Evolutionary conservation across 2,113 vertebrate species (phyloP).

Genomic region (Sterrhoptilus dennistouni): DNA sequence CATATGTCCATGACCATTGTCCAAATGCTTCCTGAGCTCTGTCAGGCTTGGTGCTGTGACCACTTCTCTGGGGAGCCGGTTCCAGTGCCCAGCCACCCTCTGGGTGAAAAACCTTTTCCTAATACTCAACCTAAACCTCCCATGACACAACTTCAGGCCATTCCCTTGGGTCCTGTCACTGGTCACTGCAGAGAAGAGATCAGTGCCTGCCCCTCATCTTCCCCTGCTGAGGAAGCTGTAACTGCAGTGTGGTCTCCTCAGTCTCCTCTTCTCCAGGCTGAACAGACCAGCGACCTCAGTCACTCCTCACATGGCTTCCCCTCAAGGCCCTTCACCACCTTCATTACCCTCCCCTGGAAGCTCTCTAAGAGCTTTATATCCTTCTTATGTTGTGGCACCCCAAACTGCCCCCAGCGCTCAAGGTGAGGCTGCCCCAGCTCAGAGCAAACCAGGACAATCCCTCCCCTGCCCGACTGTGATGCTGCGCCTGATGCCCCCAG

Average conservation of each 20-base stretch:
- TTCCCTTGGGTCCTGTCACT: accelerated
- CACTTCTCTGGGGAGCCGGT: not conserved
- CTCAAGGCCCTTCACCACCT: not conserved
- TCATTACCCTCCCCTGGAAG: too few relatives aligned
- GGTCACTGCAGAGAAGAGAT: not conserved
- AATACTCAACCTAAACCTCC: not conserved
- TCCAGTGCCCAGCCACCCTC: not conserved
- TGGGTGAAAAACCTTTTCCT: not conserved
- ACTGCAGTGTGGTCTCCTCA: not conserved
- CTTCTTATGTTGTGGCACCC: not conserved
- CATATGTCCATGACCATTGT: not conserved
- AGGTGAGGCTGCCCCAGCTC: accelerated
- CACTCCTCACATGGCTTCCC: accelerated
- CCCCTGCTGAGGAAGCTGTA: not conserved
- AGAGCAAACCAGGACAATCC: not conserved
- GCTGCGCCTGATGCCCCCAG: not conserved
- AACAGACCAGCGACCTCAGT: not conserved
- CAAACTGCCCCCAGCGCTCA: not conserved
- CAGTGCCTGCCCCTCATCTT: not conserved
- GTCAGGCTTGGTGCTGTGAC: not conserved
- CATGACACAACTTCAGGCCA: not conserved
- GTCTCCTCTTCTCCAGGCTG: not conserved
- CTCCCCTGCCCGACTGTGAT: not conserved
- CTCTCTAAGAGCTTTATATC: too few relatives aligned
- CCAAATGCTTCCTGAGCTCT: not conserved